Evolutionary conservation across 2,797 vertebrate genomes (phyloP).

Genomic region (Macropus fuliginosus): DNA sequence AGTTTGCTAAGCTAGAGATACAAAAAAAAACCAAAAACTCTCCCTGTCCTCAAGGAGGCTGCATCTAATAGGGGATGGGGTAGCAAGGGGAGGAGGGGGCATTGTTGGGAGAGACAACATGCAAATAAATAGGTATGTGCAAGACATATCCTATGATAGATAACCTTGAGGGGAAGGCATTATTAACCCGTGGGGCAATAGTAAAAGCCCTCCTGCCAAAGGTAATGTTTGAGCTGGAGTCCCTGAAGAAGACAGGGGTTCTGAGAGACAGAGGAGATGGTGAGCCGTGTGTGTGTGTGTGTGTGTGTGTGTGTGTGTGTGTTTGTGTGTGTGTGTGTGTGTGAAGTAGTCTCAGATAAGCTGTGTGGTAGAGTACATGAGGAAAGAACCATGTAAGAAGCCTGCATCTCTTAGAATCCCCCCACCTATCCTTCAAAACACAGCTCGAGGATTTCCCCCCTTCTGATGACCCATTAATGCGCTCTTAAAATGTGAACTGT

Average conservation of each 20-base stretch:
- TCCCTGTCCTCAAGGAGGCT: not conserved
- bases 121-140: not conserved
- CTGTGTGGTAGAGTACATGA: no score
- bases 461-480: no score
- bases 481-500: not conserved
- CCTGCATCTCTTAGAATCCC: no score
- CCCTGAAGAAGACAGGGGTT: not conserved
- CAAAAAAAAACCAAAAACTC: not conserved
- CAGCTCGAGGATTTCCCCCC: no score
- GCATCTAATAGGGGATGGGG: not conserved
- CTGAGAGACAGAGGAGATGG: not conserved
- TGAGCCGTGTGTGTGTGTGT: no score
- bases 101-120: not conserved
- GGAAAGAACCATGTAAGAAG: not conserved
- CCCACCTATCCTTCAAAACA: no score
- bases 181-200: no score
- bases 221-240: not conserved
- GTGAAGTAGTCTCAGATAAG: no score
- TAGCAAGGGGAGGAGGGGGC: no score
- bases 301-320: no score
- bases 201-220: not conserved
- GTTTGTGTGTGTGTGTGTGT: no score
- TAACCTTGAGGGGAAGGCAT: no score
- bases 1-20: not conserved
- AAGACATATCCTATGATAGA: not conserved